Evolutionary conservation across 2,797 vertebrate genomes (phyloP), one percentile per base, ranked within the genome.

Genomic region (Rhinatrema bivittatum): DNA sequence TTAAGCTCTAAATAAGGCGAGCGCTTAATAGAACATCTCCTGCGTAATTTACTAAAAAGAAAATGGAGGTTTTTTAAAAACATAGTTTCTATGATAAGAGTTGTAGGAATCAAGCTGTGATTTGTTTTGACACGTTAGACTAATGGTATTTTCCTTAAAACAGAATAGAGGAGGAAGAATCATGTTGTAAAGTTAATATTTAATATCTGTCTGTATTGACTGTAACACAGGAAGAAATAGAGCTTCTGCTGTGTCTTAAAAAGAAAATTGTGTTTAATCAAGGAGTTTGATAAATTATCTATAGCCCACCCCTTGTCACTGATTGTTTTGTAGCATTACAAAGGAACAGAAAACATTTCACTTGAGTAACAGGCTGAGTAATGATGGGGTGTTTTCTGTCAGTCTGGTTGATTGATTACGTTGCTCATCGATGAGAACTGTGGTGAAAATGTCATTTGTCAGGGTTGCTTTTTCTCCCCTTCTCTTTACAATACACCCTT

Each of bases 271-370:
- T 50, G 16, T 62, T 68, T 72, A 74, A 56, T 70, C 63, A 51
- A 54, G 60, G 38, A 20, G 46, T 56, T 68, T 85, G 80, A 81
- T 87, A 72, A 74, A 87, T 86, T 77, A 72, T 68, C 58, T 67
- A 29, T 73, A 68, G 59, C 70, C 66, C 60, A 79, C 72, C 70
- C 43, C 67, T 53, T 82, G 78, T 77, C 75, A 77, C 68, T 53
- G 47, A 60, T 21, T 72, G 59, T 75, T 82, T 82, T 78, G 50
- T 78, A 19, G 66, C 53, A 18, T 39, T 79, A 60, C 32, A 65
- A 62, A 75, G 62, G 62, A 79, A 59, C 45, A 74, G 49, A 76
- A 70, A 72, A 40, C 53, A 62, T 71, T 67, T 77, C 46, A 53
- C 47, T 66, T 61, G 53, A 74, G 57, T 68, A 55, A 45, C 46